Conservation (phyloP, 2,888 invertebrate genomes). For the Himalopsyche tibetana region DNA sequence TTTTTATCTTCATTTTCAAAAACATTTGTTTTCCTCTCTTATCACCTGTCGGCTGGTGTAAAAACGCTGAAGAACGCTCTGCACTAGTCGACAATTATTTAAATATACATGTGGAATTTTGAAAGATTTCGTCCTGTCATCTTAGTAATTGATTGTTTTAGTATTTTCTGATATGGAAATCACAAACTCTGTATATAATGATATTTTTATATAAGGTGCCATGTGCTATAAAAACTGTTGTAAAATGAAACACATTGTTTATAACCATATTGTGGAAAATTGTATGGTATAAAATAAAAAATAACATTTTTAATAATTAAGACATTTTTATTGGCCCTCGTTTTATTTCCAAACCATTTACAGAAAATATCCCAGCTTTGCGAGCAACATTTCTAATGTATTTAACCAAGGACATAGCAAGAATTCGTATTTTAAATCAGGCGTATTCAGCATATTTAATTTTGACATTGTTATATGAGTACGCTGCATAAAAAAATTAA, state of each 20-base stretch:
- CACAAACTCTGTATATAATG: not conserved
- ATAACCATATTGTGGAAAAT: conserved; percentile 22
- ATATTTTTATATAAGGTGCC: conserved; percentile 37
- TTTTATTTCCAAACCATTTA: conserved; percentile 28
- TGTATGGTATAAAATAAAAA: conserved; percentile 10
- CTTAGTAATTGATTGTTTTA: not conserved
- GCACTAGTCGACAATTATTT: too few species aligned
- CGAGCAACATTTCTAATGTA: not conserved
- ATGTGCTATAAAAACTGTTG: not conserved
- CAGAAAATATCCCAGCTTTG: conserved; percentile 10
- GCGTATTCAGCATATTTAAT: too few species aligned
- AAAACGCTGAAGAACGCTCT: too few species aligned
- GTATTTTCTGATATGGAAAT: not conserved
- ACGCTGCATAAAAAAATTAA: too few species aligned
- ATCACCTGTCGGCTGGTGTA: too few species aligned
- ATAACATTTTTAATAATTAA: conserved; percentile 45
- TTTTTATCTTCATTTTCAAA: too few species aligned
- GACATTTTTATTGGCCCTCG: conserved; percentile 56
- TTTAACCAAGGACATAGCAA: too few species aligned
- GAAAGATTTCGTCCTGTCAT: not conserved
- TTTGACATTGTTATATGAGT: too few species aligned
- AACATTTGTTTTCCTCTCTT: too few species aligned
- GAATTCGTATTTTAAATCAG: too few species aligned
- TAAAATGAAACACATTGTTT: not conserved
- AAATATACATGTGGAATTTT: too few species aligned